Evolutionary conservation across 2,888 invertebrate genomes (phyloP), one percentile per base, ranked within the genome.

Genomic region (Mechanitis messenoides): DNA sequence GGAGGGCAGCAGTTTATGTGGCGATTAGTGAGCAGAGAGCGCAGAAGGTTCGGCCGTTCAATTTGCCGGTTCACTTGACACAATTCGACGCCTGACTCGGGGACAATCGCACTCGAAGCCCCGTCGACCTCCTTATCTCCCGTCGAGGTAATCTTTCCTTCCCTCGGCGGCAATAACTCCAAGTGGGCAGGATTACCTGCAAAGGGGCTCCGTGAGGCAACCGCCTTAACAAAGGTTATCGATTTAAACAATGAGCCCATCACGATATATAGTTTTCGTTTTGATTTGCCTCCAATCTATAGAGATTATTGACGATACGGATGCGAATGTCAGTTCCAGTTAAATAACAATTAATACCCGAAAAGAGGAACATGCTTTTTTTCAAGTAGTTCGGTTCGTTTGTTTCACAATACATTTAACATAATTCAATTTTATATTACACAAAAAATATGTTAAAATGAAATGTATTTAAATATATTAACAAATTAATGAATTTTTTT

Each of bases 21-120:
- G 80, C 87, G 87, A 89, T 89, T 90, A 89, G 87, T 84, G 87
- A 81, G 83, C 84, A 74, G 75, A 80, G 81, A 81, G 84, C 83
- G 83, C 86, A 85, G 84, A 87, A 85, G 84, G 85, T 84, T 86
- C 86, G 89, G 84, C 87, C 89, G 88, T 90, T 90, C 89, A 90
- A 90, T 90, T 90, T 90, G 84, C 88, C 88, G 89, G 83, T 90
- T 90, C 89, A 89, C 89, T 90, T 90, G 89, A 90, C 89, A 90
- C 89, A 90, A 90, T 89, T 89, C 88, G 89, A 90, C 85, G 88
- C 87, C 88, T 87, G 89, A 87, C 87, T 88, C 87, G 85, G 88
- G 89, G 89, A 90, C 89, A 90, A 90, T 90, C 89, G 89, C 88
- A 88, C 88, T 88, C 83, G 83, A 86, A 86, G 84, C 87, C 84